phyloP scores from a whole-genome alignment of 1,140 invertebrate species.

The Philotrypesis tridentata region DNA sequence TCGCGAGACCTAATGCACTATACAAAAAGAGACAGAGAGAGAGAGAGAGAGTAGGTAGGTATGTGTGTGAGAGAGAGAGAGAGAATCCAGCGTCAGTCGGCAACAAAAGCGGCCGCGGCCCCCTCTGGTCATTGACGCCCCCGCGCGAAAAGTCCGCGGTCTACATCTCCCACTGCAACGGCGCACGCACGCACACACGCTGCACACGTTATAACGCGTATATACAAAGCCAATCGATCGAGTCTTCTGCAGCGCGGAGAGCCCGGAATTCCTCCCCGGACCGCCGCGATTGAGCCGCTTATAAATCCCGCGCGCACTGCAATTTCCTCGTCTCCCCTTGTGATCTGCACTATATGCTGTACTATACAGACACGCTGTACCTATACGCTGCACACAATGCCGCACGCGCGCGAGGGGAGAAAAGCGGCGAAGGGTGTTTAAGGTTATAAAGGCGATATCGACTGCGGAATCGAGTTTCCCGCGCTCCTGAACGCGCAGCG shows the following conservation, averaged over 20 bases:
- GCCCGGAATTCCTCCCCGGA: neutral
- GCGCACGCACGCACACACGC: neutral
- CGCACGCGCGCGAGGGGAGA: neutral
- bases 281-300: neutral
- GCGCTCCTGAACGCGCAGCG: no score
- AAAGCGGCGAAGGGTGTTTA: neutral
- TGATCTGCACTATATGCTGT: no score
- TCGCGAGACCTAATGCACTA: no score
- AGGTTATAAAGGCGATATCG: neutral
- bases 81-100: neutral
- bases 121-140: constrained; percentile 10
- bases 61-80: no score
- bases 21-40: no score
- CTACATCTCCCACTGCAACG: neutral
- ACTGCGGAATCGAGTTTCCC: neutral
- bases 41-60: no score
- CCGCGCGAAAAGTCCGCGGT: constrained; percentile 9
- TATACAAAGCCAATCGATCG: neutral
- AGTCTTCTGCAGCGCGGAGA: no score
- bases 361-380: no score
- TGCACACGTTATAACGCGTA: neutral
- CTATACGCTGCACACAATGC: no score
- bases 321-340: neutral
- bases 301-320: neutral
- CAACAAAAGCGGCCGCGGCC: constrained; percentile 5